Evolutionary conservation across 2,113 vertebrate species (phyloP), one percentile per base, ranked within the genome.

Genomic region (Promerops cafer): DNA sequence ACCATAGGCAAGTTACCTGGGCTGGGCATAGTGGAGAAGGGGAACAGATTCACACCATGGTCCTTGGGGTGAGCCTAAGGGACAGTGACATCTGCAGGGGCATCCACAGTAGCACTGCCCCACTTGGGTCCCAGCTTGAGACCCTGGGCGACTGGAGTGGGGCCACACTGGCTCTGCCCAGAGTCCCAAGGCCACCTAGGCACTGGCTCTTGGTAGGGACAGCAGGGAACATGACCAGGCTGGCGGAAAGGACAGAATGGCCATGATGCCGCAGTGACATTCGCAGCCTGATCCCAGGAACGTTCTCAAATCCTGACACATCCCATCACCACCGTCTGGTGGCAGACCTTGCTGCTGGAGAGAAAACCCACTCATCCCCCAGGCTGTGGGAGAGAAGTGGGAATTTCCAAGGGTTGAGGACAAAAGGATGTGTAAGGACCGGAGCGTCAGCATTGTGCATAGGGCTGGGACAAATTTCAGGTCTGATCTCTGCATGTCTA

Each of bases 401-500:
- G 94, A 56, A 66, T 66, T 90, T 94, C 87, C 85, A 75, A 80
- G 71, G 85, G 63, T 10, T 0, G 6, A 28, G 63, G 84, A 94
- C 78, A 90, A 94, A 96, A 86, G 92, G 82, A 42, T 42, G 35
- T 8, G 7, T 52, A 70, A 82, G 44, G 39, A 75, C 11, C 3
- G 0, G 2, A 75, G 39, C 59, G 37, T n/a, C 75, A 65, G 50
- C 78, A 31, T 18, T 61, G 82, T 85, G 74, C 78, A 5, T 0
- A n/a, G 50, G 70, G 74, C 49, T 61, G 61, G 70, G 81, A 50
- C 61, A 59, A 72, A 49, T 53, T 85, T 87, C 81, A 35, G 69
- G 40, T 80, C 74, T 87, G 91, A 75, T 90, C 80, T 89, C 89
- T 87, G 86, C 83, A 56, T 66, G 72, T 47, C 83, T 78, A 75